These are phyloP conservation scores for Epizoanthus stellaris DNA, from an alignment of 92 coral and sea anemone species.

Conservation along the genomic window DNA sequence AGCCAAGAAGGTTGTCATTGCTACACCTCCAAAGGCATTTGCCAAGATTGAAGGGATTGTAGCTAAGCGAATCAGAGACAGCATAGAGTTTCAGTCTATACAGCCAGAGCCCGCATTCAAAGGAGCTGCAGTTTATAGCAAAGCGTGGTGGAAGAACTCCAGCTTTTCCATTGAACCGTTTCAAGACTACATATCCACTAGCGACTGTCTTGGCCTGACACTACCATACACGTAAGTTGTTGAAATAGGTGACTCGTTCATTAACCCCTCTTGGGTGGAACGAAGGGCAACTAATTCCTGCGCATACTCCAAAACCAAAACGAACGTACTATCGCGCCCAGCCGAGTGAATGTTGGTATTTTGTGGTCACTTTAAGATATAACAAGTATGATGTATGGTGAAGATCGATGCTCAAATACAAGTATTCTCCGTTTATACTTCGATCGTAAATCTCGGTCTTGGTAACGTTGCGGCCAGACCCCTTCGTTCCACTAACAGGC, in stretches of 20 bases:
- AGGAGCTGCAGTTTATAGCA: conserved; percentile 79
- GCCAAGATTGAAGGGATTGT: conserved; percentile 54
- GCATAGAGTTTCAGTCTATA: conserved; percentile 68
- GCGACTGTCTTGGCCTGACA: conserved; percentile 79
- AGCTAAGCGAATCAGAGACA: conserved; percentile 57
- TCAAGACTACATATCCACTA: conserved; percentile 69
- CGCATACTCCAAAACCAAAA: too few relatives aligned
- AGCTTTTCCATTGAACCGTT: conserved; percentile 56
- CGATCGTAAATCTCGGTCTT: too few relatives aligned
- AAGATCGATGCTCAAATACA: too few relatives aligned
- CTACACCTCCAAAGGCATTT: conserved; percentile 71
- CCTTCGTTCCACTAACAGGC: too few relatives aligned
- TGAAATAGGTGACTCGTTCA: not conserved
- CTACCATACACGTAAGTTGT: conserved; percentile 74
- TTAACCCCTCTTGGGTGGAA: too few relatives aligned
- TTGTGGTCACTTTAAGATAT: too few relatives aligned
- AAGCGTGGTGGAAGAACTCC: conserved; percentile 75
- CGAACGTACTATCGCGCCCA: too few relatives aligned
- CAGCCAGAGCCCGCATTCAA: conserved; percentile 74
- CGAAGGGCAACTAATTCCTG: too few relatives aligned
- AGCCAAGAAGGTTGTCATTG: conserved; percentile 65
- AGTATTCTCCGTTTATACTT: too few relatives aligned
- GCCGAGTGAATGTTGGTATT: too few relatives aligned
- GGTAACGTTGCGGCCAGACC: too few relatives aligned
- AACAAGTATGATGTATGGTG: too few relatives aligned